Evolutionary conservation across 2,113 vertebrate genomes (phyloP).

Genomic region (Notarius lentiginosus): DNA sequence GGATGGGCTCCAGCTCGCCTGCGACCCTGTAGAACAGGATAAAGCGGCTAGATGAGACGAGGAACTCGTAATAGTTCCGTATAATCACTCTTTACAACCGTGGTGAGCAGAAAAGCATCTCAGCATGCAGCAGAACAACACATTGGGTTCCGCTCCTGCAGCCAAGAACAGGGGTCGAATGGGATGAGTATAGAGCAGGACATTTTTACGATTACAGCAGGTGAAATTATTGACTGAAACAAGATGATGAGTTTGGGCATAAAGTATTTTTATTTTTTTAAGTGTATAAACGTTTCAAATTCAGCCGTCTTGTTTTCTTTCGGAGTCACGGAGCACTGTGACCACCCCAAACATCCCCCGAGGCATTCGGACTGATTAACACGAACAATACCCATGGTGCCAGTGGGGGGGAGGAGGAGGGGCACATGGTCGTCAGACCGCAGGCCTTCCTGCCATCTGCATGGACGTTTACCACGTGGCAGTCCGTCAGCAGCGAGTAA

Average conservation of each 20-base stretch:
- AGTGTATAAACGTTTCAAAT: too few relatives aligned
- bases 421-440: slow-evolving; percentile 36
- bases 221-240: neutral
- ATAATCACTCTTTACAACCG: too few relatives aligned
- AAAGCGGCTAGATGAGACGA: too few relatives aligned
- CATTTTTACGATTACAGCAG: neutral
- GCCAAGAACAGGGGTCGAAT: too few relatives aligned
- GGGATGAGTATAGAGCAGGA: neutral
- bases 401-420: slow-evolving; percentile 63
- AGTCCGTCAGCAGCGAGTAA: slow-evolving; percentile 60
- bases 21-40: too few relatives aligned
- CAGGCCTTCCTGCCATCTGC: slow-evolving; percentile 67
- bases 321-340: slow-evolving; percentile 52
- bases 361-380: slow-evolving; percentile 69
- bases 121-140: too few relatives aligned
- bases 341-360: slow-evolving; percentile 54
- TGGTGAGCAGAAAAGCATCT: too few relatives aligned
- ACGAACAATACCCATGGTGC: slow-evolving; percentile 69
- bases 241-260: neutral
- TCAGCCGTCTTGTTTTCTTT: slow-evolving; percentile 49
- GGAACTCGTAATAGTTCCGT: too few relatives aligned
- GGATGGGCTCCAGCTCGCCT: too few relatives aligned
- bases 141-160: too few relatives aligned
- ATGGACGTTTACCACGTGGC: slow-evolving; percentile 68
- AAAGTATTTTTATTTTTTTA: too few relatives aligned